phyloP scores from a whole-genome alignment of 1,140 invertebrate genomes.

The Drosophila subobscura region DNA sequence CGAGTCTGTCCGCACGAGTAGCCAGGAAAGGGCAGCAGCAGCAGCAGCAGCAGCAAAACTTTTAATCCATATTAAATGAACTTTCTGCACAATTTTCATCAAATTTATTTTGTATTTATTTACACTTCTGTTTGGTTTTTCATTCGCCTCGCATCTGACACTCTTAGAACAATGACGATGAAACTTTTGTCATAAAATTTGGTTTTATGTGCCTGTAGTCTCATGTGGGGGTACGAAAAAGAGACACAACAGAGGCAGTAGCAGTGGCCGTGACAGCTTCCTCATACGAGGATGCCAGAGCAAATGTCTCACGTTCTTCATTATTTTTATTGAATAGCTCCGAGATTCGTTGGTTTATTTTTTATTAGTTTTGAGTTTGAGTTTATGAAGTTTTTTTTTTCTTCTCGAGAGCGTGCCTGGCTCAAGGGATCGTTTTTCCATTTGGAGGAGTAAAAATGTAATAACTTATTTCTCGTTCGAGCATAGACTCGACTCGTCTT shows the following conservation, averaged over 20 bases:
- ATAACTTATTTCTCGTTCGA: conserved; percentile 41
- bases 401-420: background rate
- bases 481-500: conserved; percentile 22
- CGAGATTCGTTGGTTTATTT: conserved; percentile 49
- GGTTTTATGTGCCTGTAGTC: conserved; percentile 58
- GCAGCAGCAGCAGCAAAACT: conserved; percentile 44
- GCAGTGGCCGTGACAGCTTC: too few relatives aligned
- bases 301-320: conserved; percentile 70
- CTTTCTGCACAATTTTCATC: conserved; percentile 69
- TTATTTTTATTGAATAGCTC: conserved; percentile 67
- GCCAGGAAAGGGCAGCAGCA: conserved; percentile 11
- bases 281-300: conserved; percentile 29
- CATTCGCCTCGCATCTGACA: conserved; percentile 25
- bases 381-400: background rate
- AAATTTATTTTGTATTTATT: conserved; percentile 76
- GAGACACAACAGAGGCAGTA: conserved; percentile 1
- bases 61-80: conserved; percentile 76
- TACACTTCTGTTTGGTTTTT: conserved; percentile 66
- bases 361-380: conserved; percentile 57
- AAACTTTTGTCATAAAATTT: conserved; percentile 76
- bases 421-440: conserved; percentile 55
- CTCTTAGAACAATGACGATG: conserved; percentile 50
- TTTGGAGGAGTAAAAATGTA: conserved; percentile 39
- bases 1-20: conserved; percentile 30
- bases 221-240: conserved; percentile 17